Evolutionary conservation across 2,888 invertebrate genomes (phyloP).

Genomic region (Allacma fusca): DNA sequence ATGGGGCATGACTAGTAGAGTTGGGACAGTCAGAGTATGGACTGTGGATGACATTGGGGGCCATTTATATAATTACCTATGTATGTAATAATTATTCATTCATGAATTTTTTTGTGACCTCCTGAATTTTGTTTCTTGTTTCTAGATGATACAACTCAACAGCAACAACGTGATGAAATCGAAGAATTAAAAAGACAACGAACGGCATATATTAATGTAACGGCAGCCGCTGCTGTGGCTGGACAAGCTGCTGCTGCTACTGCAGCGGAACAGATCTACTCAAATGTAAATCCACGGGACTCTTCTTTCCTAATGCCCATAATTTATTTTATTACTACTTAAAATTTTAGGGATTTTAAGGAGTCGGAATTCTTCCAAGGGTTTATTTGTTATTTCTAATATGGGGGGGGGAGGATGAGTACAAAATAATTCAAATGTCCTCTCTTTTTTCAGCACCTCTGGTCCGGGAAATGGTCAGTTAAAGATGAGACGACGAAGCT

Average conservation of each 20-base stretch:
- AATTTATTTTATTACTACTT: slow-evolving; percentile 10
- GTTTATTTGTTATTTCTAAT: not conserved
- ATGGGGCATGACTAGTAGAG: no score
- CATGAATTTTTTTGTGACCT: no score
- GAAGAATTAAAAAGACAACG: slow-evolving; percentile 88
- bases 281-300: slow-evolving; percentile 64
- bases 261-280: slow-evolving; percentile 79
- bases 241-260: slow-evolving; percentile 39
- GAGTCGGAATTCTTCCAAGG: no score
- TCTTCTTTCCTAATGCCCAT: no score
- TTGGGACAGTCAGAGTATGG: no score
- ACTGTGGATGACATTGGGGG: no score
- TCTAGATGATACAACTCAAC: slow-evolving; percentile 81
- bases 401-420: not conserved
- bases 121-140: no score
- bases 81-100: no score
- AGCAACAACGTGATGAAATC: slow-evolving; percentile 63
- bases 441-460: slow-evolving; percentile 69
- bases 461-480: slow-evolving; percentile 85
- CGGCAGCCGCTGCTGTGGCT: slow-evolving; percentile 38
- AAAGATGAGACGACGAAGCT: slow-evolving; percentile 90
- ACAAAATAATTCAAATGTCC: not conserved
- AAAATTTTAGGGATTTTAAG: not conserved
- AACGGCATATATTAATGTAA: slow-evolving; percentile 75
- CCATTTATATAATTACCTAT: no score